Conservation (phyloP, 2,797 vertebrate genomes). For the Cirrhinus mrigala region DNA sequence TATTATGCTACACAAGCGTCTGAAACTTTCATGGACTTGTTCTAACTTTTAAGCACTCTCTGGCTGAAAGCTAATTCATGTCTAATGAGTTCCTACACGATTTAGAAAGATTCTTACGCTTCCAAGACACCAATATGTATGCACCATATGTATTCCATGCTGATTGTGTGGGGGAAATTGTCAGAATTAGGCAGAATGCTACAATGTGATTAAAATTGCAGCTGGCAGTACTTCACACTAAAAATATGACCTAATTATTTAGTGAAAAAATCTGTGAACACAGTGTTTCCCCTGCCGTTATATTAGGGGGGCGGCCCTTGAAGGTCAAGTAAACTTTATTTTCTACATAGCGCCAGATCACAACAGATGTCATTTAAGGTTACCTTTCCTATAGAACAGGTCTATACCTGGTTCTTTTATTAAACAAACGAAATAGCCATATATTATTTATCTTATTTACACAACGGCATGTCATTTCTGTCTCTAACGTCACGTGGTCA, state of each 20-base stretch:
- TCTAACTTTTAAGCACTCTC: constrained; percentile 3
- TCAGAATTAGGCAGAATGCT: background rate
- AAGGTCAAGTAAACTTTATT: no score
- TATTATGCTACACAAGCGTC: background rate
- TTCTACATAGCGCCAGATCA: no score
- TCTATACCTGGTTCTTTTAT: no score
- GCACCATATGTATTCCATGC: background rate
- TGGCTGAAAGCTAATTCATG: constrained; percentile 21
- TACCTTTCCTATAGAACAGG: no score
- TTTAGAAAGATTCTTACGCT: background rate
- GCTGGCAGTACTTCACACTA: background rate
- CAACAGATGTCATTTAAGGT: no score
- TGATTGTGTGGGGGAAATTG: background rate
- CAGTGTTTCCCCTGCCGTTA: no score
- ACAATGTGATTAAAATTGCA: background rate
- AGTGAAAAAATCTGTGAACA: background rate
- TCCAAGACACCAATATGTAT: background rate
- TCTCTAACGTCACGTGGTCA: no score
- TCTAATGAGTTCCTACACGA: constrained; percentile 15
- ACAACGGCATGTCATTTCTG: no score
- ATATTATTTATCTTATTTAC: no score
- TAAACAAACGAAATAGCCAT: no score
- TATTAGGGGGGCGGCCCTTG: no score
- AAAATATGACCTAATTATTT: no score
- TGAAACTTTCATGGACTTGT: constrained; percentile 29